Base-by-base conservation (phyloP, 1,140 invertebrate species). In the Mylabris phalerata region DNA sequence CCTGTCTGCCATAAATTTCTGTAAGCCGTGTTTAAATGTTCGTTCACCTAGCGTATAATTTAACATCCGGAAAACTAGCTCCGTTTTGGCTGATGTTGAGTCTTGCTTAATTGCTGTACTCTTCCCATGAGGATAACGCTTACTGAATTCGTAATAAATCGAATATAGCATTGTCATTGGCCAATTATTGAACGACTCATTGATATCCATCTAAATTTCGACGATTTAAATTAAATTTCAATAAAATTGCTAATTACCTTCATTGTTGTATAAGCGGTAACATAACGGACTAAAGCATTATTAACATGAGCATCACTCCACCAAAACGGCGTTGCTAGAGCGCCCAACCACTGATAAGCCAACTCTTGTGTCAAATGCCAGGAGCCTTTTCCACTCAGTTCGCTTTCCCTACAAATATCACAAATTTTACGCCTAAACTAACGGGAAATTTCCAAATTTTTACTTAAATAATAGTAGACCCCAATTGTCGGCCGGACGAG, bases 1-100 rank as follows among this genome's bases (percentile, higher is more conserved):
- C 81, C 77, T 79, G 50, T 82, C 75, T 11, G 79, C 73, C 61
- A 92, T 78, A 66, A 92, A 89, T 59, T 79, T 82, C 59, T 82
- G 80, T 40, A 95, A 68, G 9, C 87, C 90, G 60, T 80, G 80
- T 62, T 81, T 84, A 72, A 98, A 95, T 0, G 86, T 86, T 3
- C 82, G 75, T 47, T 84, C 82, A 3, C 91, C 89, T 5, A 98
- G 76, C 3, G 92, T 93, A 64, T 88, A 87, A 66, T 92, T 88
- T 69, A 98, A 84, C 93, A 98, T 98, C 42, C 93, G 79, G 66
- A 98, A 89, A 7, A 97, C 79, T n/a, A 93, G 79, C 59, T 92
- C 91, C n/a, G 88, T 85, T 74, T 87, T 87, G 6, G 81, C 81
- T 26, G 80, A 83, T 3, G 79, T 79, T 0, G 84, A 84, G 67